Percentiles rank a stretch among this genome's conserved stretches.
These are phyloP conservation scores for Patella ulyssiponensis DNA, from an alignment of 2,888 invertebrate species.

Conservation along the genomic window DNA sequence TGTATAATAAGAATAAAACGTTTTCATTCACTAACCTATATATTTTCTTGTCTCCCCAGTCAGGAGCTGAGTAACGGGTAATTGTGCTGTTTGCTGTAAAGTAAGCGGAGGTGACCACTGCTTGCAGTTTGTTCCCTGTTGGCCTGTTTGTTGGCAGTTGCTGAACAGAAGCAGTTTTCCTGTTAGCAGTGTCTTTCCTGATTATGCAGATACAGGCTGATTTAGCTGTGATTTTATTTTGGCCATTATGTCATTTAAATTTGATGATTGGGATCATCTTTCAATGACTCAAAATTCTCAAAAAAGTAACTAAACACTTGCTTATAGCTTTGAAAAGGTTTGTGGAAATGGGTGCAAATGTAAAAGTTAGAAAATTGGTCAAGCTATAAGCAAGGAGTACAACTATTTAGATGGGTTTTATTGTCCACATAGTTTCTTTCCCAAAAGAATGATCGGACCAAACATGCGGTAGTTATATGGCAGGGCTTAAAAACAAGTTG, in stretches of 20 bases:
- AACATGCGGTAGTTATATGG: too few species aligned
- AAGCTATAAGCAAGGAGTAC: too few species aligned
- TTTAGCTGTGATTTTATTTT: not conserved
- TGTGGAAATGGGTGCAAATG: constrained; percentile 22
- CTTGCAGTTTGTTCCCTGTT: constrained; percentile 2
- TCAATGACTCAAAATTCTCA: not conserved
- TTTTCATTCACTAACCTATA: not conserved
- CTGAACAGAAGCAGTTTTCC: constrained; percentile 12
- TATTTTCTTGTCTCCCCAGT: constrained; percentile 11
- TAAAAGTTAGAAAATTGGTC: constrained; percentile 1
- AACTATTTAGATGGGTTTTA: too few species aligned
- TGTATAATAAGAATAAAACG: not conserved
- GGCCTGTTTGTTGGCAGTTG: not conserved
- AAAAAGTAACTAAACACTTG: too few species aligned
- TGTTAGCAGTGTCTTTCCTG: constrained; percentile 9
- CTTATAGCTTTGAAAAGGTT: constrained; percentile 11
- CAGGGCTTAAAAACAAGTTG: too few species aligned
- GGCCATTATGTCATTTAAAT: not conserved
- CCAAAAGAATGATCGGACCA: too few species aligned
- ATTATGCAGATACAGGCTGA: not conserved
- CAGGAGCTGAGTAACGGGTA: constrained; percentile 5
- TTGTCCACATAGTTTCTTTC: too few species aligned
- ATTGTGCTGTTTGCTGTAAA: not conserved
- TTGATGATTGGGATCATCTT: constrained; percentile 5
- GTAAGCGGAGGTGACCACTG: not conserved